Evolutionary conservation across 2,888 invertebrate genomes (phyloP), one percentile per base, ranked within the genome.

Genomic region (Trachelus troglodyta): DNA sequence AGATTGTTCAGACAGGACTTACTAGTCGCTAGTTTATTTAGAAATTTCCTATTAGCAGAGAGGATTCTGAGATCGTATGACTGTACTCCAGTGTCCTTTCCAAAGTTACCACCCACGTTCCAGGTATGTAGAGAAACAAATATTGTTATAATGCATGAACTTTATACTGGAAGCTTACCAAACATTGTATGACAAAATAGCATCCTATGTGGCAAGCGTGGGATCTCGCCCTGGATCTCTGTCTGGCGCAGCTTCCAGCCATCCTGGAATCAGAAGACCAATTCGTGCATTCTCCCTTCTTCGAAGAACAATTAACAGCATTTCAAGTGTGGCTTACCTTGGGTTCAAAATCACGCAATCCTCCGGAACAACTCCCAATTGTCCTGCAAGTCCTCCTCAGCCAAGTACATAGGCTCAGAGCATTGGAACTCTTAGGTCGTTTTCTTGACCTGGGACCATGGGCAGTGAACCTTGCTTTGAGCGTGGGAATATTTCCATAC

Each of bases 401-500:
- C 78, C 94, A 94, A 92, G 95, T 97, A 85, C 99, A 99, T 93
- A 95, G 99, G 80, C 94, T 99, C 88, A 94, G 98, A 85, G 99
- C 99, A 31, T 93, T 99, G 85, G 98, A 99, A 90, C 93, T 99
- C 82, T 93, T 99, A 74, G 98, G 98, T 77, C 94, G 95, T 77
- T 99, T 99, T 93, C 94, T 99, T 80, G 98, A 99, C 92, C 94
- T 99, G 81, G 99, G 99, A 73, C 96, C 96, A 0, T 97, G 97
- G 97, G 99, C 99, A 23, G 99, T 99, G 73, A 97, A 97, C 92
- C 93, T 98, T 84, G 98, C 99, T 76, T 94, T 99, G 34, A 97
- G 97, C 77, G 99, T 99, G 74, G 99, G 99, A 85, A 99, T 99
- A 90, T 99, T 99, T 92, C 99, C 99, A 0, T 99, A 99, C 92